Evolutionary conservation across 2,888 invertebrate genomes (phyloP).

Genomic region (Dasysyrphus tricinctus): DNA sequence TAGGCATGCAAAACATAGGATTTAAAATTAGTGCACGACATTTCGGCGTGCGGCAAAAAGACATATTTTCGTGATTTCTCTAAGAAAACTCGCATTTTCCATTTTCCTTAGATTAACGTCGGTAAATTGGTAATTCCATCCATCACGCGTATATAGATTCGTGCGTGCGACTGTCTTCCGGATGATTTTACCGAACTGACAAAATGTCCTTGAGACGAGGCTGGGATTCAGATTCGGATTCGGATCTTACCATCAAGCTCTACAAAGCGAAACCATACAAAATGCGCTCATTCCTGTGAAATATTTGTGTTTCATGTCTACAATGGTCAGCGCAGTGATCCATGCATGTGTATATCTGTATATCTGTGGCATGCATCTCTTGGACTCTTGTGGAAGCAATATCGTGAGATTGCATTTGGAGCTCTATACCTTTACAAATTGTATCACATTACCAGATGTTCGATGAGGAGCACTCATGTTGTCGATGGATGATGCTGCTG

Average conservation of each 20-base stretch:
- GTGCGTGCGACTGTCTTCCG: slow-evolving; percentile 63
- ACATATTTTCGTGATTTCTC: slow-evolving; percentile 56
- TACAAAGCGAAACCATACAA: slow-evolving; percentile 63
- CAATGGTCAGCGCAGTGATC: slow-evolving; percentile 43
- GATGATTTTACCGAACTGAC: slow-evolving; percentile 23
- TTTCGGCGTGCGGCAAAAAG: slow-evolving; percentile 16
- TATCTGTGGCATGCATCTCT: slow-evolving; percentile 55
- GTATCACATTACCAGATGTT: slow-evolving; percentile 70
- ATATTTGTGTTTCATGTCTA: slow-evolving; percentile 45
- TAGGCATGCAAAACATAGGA: slow-evolving; percentile 53
- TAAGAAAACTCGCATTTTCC: slow-evolving; percentile 35
- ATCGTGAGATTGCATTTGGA: slow-evolving; percentile 66
- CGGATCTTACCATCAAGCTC: neutral
- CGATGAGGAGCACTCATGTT: slow-evolving; percentile 50
- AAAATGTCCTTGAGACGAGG: slow-evolving; percentile 51
- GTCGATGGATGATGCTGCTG: slow-evolving; percentile 34
- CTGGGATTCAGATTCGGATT: slow-evolving; percentile 39
- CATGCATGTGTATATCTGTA: slow-evolving; percentile 8
- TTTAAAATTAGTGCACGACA: slow-evolving; percentile 69
- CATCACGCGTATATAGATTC: slow-evolving; percentile 58
- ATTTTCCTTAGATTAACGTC: slow-evolving; percentile 49
- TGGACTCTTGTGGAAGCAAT: slow-evolving; percentile 47
- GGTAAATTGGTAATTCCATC: slow-evolving; percentile 59
- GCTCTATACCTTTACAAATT: slow-evolving; percentile 46
- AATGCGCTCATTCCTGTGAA: slow-evolving; percentile 52